Percentiles rank a stretch among this genome's conserved stretches.
These are phyloP conservation scores for Selenia dentaria DNA, from an alignment of 2,888 invertebrate species.

Conservation along the genomic window DNA sequence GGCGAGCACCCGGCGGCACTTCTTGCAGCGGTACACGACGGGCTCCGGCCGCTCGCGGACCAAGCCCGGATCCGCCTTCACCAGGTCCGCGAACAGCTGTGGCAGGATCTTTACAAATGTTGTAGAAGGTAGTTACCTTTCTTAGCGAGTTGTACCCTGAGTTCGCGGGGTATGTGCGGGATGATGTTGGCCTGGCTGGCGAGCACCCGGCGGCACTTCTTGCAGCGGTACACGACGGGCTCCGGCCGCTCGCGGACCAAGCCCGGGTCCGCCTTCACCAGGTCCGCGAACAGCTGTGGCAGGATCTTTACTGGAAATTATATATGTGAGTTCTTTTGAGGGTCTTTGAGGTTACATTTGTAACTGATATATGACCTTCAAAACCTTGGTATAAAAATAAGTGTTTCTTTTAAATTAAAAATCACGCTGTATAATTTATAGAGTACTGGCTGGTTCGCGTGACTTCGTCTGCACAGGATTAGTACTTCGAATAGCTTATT, in stretches of 20 bases:
- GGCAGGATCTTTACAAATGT: slow-evolving; percentile 88
- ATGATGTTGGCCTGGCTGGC: slow-evolving; percentile 92
- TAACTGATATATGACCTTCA: too few relatives aligned
- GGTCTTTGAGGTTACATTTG: too few relatives aligned
- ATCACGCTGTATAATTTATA: too few relatives aligned
- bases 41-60: slow-evolving; percentile 91
- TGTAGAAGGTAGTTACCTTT: slow-evolving; percentile 44
- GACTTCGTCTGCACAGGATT: too few relatives aligned
- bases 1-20: slow-evolving; percentile 93
- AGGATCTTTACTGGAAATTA: slow-evolving; percentile 91
- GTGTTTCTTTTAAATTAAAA: too few relatives aligned
- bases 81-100: slow-evolving; percentile 89
- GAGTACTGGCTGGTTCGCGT: too few relatives aligned
- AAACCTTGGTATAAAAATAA: too few relatives aligned
- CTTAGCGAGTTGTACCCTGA: slow-evolving; percentile 65
- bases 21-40: slow-evolving; percentile 92
- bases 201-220: slow-evolving; percentile 92
- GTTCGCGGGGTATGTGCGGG: slow-evolving; percentile 84
- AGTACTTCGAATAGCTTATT: too few relatives aligned
- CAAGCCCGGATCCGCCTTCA: slow-evolving; percentile 92
- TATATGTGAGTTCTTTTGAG: too few relatives aligned
- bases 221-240: slow-evolving; percentile 93
- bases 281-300: slow-evolving; percentile 90
- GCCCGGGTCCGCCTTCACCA: slow-evolving; percentile 92
- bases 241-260: slow-evolving; percentile 90